These are phyloP conservation scores for Remorina albescens DNA, from an alignment of 2,797 vertebrate species.

Conservation along the genomic window DNA sequence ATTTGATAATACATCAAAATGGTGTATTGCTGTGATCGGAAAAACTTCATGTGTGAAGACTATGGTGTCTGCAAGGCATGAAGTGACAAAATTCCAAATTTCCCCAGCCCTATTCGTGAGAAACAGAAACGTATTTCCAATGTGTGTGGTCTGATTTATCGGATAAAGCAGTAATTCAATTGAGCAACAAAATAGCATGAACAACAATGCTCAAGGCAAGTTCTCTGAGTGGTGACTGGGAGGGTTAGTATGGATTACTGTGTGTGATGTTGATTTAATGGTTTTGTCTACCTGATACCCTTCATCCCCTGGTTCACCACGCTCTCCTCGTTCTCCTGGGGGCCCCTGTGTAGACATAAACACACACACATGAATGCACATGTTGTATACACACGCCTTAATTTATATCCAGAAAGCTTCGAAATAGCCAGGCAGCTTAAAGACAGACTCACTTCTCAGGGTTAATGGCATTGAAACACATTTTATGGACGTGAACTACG, in stretches of 20 bases:
- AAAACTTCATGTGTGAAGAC: constrained; percentile 5
- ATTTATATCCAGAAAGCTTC: constrained; percentile 36
- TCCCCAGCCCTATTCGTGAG: constrained; percentile 9
- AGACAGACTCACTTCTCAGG: constrained; percentile 17
- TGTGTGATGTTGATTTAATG: constrained; percentile 26
- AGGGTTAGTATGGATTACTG: too few relatives aligned
- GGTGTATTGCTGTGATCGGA: background rate
- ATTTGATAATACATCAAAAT: background rate
- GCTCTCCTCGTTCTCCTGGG: constrained; percentile 90
- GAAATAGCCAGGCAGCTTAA: constrained; percentile 18
- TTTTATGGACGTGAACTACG: constrained; percentile 8
- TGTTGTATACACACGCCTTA: constrained; percentile 24
- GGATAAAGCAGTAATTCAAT: constrained; percentile 16
- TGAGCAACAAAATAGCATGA: constrained; percentile 14
- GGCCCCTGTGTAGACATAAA: constrained; percentile 87
- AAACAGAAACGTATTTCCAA: constrained; percentile 43
- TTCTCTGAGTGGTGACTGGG: background rate
- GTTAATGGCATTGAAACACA: constrained; percentile 9
- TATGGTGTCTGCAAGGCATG: background rate
- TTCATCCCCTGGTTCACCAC: constrained; percentile 91
- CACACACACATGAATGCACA: constrained; percentile 54
- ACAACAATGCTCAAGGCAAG: constrained; percentile 24
- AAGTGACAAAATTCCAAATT: constrained; percentile 43
- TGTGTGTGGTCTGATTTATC: constrained; percentile 64
- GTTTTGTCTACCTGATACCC: constrained; percentile 91